Evolutionary conservation across 1,140 invertebrate genomes (phyloP), one percentile per base, ranked within the genome.

Genomic region (Leptoteleia sp.): DNA sequence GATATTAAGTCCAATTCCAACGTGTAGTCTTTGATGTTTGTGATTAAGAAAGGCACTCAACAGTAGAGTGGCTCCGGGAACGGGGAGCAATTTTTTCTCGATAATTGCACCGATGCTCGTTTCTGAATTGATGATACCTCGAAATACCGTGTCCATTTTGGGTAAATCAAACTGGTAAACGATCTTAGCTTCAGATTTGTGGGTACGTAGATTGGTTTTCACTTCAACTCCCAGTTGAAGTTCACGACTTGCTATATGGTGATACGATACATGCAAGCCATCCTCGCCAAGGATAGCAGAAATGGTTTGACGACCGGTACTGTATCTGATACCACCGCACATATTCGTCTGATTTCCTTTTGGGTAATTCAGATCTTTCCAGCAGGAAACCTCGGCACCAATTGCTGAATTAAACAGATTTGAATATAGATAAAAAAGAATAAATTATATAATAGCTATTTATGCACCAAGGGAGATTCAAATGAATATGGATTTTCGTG

Each of bases 141-240:
- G 91, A 82, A 96, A 94, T 1, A 91, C 87, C 5, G 94, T 84
- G 82, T 94, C 92, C n/a, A 93, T 92, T 82, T 93, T 92, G 0
- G 94, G 93, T 25, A 96, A 82, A 80, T 96, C 93, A 31, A 94
- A 84, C 84, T 94, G 93, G 81, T 96, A 96, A 27, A 92, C 93
- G 19, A 96, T 85, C 1, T 92, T 92, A 5, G 92, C 93, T n/a
- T 91, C 89, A 13, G 93, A 92, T 62, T 95, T 93, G 47, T 91
- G 90, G 37, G 91, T 91, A 42, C 91, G 85, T 19, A 93, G 84
- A 82, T 93, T 93, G 1, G 91, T 91, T 67, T 92, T 90, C 1
- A 93, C 65, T 81, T 92, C 92, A 3, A 92, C 88, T 5, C 91
- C 92, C 50, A 95, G 83, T 76, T 92, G 93, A 2, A 96, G 80